Evolutionary conservation across 2,888 invertebrate species (phyloP).

Genomic region (Apoderus coryli): DNA sequence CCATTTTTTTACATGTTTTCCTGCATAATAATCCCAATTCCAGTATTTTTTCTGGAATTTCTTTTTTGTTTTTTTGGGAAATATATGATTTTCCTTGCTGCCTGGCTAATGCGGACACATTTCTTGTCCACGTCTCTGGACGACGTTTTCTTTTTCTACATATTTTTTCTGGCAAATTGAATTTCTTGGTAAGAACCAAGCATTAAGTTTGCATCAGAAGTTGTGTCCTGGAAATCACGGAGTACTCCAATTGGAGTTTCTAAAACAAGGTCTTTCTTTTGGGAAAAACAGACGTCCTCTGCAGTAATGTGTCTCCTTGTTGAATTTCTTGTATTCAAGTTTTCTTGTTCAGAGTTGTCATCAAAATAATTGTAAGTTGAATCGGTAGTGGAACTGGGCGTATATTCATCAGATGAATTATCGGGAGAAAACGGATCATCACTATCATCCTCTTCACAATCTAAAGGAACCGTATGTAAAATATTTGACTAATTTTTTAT

Average conservation of each 20-base stretch:
- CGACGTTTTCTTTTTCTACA: conserved; percentile 6
- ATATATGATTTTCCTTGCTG: conserved; percentile 2
- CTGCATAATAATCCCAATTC: not conserved
- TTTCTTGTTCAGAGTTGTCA: conserved; percentile 2
- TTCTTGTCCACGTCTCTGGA: conserved; percentile 6
- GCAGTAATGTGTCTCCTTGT: conserved; percentile 3
- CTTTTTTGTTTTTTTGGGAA: conserved; percentile 2
- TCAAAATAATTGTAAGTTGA: conserved; percentile 2
- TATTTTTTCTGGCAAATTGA: conserved; percentile 7
- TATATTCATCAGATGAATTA: conserved; percentile 7
- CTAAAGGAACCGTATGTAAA: conserved; percentile 1
- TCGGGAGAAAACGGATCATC: conserved; percentile 6
- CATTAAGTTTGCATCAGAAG: conserved; percentile 3
- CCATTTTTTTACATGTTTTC: conserved; percentile 7
- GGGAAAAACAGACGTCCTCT: conserved; percentile 2
- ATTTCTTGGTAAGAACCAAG: conserved; percentile 6
- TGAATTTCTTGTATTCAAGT: conserved; percentile 1
- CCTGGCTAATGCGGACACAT: conserved; percentile 6
- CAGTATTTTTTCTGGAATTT: conserved; percentile 3
- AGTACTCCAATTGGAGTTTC: conserved; percentile 3
- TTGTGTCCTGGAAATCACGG: conserved; percentile 1
- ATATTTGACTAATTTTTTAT: conserved; percentile 1
- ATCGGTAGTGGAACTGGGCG: conserved; percentile 3
- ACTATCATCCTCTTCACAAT: not conserved
- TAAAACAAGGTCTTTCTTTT: not conserved